phyloP scores from a whole-genome alignment of 2,797 vertebrate genomes.

The Dicrostonyx torquatus region DNA sequence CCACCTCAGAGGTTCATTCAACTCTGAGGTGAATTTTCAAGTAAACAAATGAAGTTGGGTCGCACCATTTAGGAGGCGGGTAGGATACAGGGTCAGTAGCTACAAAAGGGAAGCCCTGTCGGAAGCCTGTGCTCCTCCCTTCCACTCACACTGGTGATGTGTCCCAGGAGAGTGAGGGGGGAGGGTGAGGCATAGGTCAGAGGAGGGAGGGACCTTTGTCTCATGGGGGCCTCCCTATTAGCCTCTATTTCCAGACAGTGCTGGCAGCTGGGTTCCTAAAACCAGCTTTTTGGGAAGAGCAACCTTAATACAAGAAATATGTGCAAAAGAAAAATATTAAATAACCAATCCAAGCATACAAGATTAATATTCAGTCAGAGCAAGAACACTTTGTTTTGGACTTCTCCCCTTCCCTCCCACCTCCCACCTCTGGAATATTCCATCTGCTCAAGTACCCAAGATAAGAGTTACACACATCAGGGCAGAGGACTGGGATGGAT shows the following conservation, averaged over 20 bases:
- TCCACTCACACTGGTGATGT: slow-evolving; percentile 20
- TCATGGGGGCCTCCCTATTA: slow-evolving; percentile 31
- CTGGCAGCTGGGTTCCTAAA: slow-evolving; percentile 74
- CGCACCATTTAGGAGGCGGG: slow-evolving; percentile 75
- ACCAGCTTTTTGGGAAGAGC: slow-evolving; percentile 84
- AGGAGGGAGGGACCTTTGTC: slow-evolving; percentile 32
- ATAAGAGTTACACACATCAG: slow-evolving; percentile 80
- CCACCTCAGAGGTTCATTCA: slow-evolving; percentile 70
- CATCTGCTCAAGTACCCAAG: slow-evolving; percentile 84
- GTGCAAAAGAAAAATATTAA: slow-evolving; percentile 88
- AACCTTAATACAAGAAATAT: slow-evolving; percentile 87
- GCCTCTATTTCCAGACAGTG: slow-evolving; percentile 73
- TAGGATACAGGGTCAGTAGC: slow-evolving; percentile 83
- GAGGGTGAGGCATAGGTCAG: slow-evolving; percentile 52
- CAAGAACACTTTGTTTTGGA: slow-evolving; percentile 82
- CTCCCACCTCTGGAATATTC: slow-evolving; percentile 73
- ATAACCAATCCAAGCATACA: slow-evolving; percentile 85
- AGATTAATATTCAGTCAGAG: slow-evolving; percentile 84
- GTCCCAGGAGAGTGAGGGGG: slow-evolving; percentile 54
- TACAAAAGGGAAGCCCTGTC: slow-evolving; percentile 77
- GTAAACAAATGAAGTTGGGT: slow-evolving; percentile 85
- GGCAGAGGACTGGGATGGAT: slow-evolving; percentile 73
- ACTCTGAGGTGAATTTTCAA: slow-evolving; percentile 84
- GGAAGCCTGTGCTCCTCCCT: slow-evolving; percentile 62
- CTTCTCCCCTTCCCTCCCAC: slow-evolving; percentile 73